Conservation (phyloP, 1,140 invertebrate genomes). For the Drosophila sulfurigaster region DNA sequence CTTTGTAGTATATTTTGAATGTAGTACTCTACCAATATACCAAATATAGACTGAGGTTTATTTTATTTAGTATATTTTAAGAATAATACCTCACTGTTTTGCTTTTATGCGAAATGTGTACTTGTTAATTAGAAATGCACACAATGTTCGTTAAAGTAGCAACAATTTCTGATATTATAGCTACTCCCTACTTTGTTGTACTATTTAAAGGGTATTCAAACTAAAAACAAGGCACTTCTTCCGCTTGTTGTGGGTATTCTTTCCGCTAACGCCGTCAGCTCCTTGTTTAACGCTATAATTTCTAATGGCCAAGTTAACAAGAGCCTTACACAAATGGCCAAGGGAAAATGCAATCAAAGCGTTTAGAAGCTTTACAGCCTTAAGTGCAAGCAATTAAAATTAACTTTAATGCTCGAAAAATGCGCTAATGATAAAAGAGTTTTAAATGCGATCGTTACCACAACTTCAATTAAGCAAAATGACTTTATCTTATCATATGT, state of each 20-base stretch:
- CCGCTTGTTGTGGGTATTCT: slow-evolving; percentile 39
- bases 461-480: neutral
- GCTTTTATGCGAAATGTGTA: too few species aligned
- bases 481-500: slow-evolving; percentile 7
- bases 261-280: neutral
- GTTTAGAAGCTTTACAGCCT: slow-evolving; percentile 24
- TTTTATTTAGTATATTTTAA: too few species aligned
- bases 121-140: too few species aligned
- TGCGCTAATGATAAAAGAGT: neutral
- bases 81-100: too few species aligned
- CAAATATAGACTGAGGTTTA: too few species aligned
- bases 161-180: too few species aligned
- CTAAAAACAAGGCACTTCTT: slow-evolving; percentile 40
- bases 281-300: slow-evolving; percentile 4
- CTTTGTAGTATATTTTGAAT: too few species aligned
- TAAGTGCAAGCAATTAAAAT: slow-evolving; percentile 6
- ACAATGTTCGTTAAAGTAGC: too few species aligned
- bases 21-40: too few species aligned
- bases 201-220: neutral
- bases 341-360: slow-evolving; percentile 49
- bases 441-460: neutral
- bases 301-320: slow-evolving; percentile 53
- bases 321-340: slow-evolving; percentile 50
- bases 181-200: neutral
- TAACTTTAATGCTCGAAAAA: slow-evolving; percentile 8